These are phyloP conservation scores for Zoanthus sociatus DNA, from an alignment of 92 coral and sea anemone genomes.

Conservation along the genomic window DNA sequence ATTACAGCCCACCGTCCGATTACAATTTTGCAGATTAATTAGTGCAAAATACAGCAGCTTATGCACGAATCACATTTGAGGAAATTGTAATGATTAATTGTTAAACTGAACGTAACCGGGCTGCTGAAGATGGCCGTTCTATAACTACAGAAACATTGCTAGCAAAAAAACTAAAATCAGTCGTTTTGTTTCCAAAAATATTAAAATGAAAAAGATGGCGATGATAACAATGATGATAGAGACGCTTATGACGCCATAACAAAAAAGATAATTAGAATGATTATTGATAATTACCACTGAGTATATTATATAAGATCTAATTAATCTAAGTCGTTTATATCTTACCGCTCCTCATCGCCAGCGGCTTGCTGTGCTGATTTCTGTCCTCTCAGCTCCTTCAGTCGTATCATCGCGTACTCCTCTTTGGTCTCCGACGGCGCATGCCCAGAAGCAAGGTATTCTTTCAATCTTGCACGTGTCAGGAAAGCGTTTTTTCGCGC, in stretches of 20 bases:
- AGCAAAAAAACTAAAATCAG: neutral
- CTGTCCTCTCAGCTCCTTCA: conserved; percentile 89
- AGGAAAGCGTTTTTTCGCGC: conserved; percentile 95
- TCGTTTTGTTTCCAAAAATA: neutral
- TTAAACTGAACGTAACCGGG: neutral
- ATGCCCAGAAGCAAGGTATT: conserved; percentile 86
- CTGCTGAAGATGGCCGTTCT: neutral
- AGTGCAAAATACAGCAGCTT: no score
- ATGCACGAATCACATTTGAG: no score
- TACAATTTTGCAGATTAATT: no score
- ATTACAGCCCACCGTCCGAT: no score
- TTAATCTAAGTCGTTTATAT: neutral
- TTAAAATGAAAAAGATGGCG: neutral
- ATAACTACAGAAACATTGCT: neutral
- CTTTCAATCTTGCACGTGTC: conserved; percentile 91
- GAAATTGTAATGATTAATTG: no score
- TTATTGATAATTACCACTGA: neutral
- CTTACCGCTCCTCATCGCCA: conserved; percentile 67
- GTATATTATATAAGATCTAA: neutral
- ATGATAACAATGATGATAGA: neutral
- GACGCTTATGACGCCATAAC: neutral
- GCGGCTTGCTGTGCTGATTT: conserved; percentile 43
- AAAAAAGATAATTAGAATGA: neutral
- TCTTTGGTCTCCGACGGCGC: conserved; percentile 85
- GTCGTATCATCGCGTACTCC: conserved; percentile 85